These are phyloP conservation scores for Actenoides hombroni DNA, from an alignment of 2,113 vertebrate species.

Conservation along the genomic window DNA sequence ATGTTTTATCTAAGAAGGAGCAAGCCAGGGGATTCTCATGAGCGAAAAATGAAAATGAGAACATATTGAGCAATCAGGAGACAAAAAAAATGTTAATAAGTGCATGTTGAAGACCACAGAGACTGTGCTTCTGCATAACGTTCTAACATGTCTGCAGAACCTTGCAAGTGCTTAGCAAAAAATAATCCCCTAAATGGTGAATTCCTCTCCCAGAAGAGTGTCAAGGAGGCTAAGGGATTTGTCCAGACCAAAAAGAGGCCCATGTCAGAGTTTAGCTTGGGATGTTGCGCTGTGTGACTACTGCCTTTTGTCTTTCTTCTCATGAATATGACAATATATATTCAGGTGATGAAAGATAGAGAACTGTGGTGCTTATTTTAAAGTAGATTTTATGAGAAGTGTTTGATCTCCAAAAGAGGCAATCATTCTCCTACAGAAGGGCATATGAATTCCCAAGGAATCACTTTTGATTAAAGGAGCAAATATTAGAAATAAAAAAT, in stretches of 20 bases:
- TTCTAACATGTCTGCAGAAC: background rate
- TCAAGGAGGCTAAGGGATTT: background rate
- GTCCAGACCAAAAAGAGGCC: background rate
- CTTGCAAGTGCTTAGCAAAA: background rate
- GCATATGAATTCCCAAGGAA: background rate
- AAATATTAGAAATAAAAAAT: background rate
- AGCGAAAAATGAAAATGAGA: background rate
- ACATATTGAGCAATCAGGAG: background rate
- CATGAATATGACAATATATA: background rate
- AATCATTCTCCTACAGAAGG: background rate
- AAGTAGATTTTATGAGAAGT: background rate
- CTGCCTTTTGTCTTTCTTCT: background rate
- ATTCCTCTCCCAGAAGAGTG: background rate
- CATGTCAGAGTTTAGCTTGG: background rate
- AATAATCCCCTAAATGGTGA: background rate
- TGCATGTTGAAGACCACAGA: background rate
- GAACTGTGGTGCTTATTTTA: background rate
- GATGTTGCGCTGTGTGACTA: background rate
- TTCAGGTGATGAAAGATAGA: background rate
- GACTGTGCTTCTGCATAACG: background rate
- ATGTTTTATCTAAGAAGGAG: background rate
- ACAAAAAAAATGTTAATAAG: background rate
- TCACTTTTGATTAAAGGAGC: background rate
- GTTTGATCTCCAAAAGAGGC: background rate
- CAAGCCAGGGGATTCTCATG: background rate